Evolutionary conservation across 64 coral and sea anemone genomes (phyloP).

Genomic region (Pocillopora verrucosa): DNA sequence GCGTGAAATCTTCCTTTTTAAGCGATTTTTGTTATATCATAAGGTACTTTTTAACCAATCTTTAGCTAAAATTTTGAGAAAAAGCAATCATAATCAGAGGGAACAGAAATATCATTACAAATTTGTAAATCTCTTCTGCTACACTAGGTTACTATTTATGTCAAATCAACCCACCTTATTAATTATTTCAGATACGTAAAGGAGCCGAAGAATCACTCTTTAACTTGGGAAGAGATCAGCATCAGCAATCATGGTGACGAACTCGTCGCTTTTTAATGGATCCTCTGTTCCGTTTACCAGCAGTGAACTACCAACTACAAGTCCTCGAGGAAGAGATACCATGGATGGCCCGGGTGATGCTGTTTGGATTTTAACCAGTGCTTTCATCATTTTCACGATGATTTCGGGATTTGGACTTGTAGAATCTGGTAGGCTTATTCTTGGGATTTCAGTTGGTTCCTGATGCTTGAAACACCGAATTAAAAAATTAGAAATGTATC

Average conservation of each 20-base stretch:
- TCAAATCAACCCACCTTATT: too few relatives aligned
- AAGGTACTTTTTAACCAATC: too few relatives aligned
- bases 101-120: too few relatives aligned
- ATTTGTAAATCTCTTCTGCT: too few relatives aligned
- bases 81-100: too few relatives aligned
- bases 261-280: background rate
- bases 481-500: too few relatives aligned
- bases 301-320: background rate
- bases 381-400: conserved; percentile 95
- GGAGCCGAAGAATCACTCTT: too few relatives aligned
- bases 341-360: conserved; percentile 80
- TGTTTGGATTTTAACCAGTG: conserved; percentile 90
- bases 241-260: background rate
- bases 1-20: background rate
- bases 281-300: background rate
- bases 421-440: conserved; percentile 72
- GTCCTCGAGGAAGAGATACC: background rate
- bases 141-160: too few relatives aligned
- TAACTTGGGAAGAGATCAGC: too few relatives aligned
- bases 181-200: too few relatives aligned
- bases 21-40: too few relatives aligned
- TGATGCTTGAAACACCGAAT: background rate
- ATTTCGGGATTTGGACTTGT: conserved; percentile 94
- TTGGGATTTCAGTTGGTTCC: background rate
- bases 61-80: too few relatives aligned